Conservation (phyloP, 2,113 vertebrate genomes). For the Pandion haliaetus region DNA sequence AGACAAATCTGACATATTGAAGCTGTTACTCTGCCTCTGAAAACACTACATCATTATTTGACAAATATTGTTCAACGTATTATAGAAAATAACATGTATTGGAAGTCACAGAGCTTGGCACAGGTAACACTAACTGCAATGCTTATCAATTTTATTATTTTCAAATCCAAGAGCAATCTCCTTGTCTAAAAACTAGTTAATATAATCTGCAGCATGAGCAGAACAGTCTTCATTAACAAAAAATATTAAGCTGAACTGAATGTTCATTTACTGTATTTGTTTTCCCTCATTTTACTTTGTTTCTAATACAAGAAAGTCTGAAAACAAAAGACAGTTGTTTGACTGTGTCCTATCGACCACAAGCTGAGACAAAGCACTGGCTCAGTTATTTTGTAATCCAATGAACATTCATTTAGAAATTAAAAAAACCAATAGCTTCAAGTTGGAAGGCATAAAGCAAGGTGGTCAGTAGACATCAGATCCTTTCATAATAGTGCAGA, state of each 20-base stretch:
- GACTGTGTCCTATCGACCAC: neutral
- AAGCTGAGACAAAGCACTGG: neutral
- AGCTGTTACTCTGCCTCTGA: neutral
- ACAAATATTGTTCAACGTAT: neutral
- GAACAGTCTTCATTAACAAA: neutral
- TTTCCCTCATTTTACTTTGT: neutral
- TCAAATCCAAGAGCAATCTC: neutral
- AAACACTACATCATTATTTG: neutral
- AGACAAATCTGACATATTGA: neutral
- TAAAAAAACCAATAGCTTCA: neutral
- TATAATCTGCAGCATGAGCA: neutral
- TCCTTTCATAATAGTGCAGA: neutral
- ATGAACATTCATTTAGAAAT: neutral
- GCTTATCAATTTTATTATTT: neutral
- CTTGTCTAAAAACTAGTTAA: neutral
- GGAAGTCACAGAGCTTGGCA: neutral
- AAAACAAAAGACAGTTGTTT: neutral
- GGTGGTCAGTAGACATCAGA: neutral
- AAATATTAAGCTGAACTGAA: neutral
- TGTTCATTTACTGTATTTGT: neutral
- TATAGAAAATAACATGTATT: neutral
- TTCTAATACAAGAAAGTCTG: neutral
- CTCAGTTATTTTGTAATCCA: neutral
- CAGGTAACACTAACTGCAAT: neutral
- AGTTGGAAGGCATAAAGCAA: neutral